A percentile compares a stretch with the other conserved stretches of the same genome.
phyloP scores from a whole-genome alignment of 1,140 invertebrate genomes.

The Drosophila tani region DNA sequence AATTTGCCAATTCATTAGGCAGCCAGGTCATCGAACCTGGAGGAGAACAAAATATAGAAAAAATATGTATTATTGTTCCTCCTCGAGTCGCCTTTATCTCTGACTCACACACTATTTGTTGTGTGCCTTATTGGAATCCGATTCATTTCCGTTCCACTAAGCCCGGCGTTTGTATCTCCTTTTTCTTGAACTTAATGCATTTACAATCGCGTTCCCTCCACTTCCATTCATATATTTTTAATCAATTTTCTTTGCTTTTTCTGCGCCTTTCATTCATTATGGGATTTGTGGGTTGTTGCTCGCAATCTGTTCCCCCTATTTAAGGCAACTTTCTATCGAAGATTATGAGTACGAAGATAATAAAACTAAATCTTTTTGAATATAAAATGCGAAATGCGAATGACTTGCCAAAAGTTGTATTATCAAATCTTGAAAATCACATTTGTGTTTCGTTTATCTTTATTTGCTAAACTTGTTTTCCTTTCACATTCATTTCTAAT shows the following conservation, averaged over 20 bases:
- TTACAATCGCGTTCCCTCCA: conserved; percentile 29
- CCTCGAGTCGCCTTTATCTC: not conserved
- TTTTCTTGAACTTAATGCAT: conserved; percentile 10
- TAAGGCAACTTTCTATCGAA: conserved; percentile 25
- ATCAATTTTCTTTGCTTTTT: conserved; percentile 33
- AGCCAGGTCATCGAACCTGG: conserved; percentile 28
- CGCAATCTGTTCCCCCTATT: not conserved
- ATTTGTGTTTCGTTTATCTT: conserved; percentile 13
- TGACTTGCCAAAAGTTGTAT: conserved; percentile 16
- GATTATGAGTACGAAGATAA: conserved; percentile 2
- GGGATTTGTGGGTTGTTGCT: conserved; percentile 1
- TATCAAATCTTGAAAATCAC: conserved; percentile 26
- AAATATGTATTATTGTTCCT: conserved; percentile 1
- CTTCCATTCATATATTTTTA: conserved; percentile 55
- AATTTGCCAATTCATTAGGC: conserved; percentile 32
- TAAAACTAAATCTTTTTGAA: conserved; percentile 12
- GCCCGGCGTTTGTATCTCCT: conserved; percentile 20
- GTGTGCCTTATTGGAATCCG: conserved; percentile 21
- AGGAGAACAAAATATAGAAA: not conserved
- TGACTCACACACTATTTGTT: conserved; percentile 13
- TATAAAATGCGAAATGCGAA: conserved; percentile 16
- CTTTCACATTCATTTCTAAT: conserved; percentile 27
- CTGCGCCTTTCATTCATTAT: conserved; percentile 20
- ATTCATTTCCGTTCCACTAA: conserved; percentile 43
- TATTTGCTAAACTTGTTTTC: conserved; percentile 17